Base-by-base conservation (phyloP, 2,888 invertebrate species). In the Phortica magna region DNA sequence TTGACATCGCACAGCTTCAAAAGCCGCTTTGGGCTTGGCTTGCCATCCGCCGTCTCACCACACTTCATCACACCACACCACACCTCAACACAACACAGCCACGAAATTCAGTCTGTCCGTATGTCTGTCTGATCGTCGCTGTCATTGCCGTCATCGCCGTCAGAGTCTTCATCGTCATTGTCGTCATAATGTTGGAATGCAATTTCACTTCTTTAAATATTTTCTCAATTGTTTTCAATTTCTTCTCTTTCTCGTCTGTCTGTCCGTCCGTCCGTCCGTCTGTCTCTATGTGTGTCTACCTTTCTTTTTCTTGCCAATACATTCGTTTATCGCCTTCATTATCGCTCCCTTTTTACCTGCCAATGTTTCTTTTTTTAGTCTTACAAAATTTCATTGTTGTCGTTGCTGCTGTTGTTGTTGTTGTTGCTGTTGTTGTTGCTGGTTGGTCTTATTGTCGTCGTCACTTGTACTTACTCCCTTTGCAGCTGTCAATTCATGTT, bases 141-240 rank as follows among this genome's bases (percentile, higher is more conserved):
- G 31, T 31, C 3, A 3, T 3, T 31, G 72, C 0, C 39, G 31
- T 78, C 61, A 77, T 74, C 75, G 78, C 77, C 76, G 77, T 55
- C 74, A 65, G 61, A 55, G 68, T 42, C 65, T 67, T 68, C 71
- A 73, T 72, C 55, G 42, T 41, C 53, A 68, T 59, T 71, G 19
- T 57, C 73, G 75, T 43, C 85, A 84, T 77, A 76, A n/a, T 78
- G 72, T 80, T 79, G 89, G 87, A 85, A 90, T 89, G 87, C 83
- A 87, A 83, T 89, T 90, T 89, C 89, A 87, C 89, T 88, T 85
- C 83, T 87, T 84, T 85, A 83, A 83, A 85, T 89, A 87, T 87
- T 87, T 89, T 83, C 80, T 82, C 84, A 84, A 83, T 87, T 82
- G 81, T 75, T 79, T 77, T 70, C 19, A 43, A 48, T 83, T 76